Evolutionary conservation across 2,888 invertebrate genomes (phyloP).

Genomic region (Phytoseiulus persimilis): DNA sequence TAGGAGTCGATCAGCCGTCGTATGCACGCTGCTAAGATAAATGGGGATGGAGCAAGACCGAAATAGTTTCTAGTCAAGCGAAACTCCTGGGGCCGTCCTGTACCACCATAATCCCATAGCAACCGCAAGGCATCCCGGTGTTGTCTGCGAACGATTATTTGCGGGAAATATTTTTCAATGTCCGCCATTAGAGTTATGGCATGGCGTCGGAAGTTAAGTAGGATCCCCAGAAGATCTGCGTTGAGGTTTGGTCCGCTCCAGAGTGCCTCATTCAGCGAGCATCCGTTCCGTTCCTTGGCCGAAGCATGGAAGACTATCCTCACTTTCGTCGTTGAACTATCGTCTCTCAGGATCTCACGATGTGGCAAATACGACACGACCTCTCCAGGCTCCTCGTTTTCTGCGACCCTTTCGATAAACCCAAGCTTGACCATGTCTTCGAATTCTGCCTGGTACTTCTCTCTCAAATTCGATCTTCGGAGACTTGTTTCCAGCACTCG

Average conservation of each 20-base stretch:
- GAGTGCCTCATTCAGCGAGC: background rate
- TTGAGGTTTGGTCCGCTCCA: background rate
- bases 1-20: background rate
- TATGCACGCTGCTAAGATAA: background rate
- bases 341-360: background rate
- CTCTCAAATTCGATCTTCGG: no score
- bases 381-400: background rate
- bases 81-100: background rate
- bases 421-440: background rate
- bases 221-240: background rate
- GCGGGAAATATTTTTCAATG: background rate
- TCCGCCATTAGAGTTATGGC: background rate
- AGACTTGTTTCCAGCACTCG: no score
- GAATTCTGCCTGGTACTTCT: background rate
- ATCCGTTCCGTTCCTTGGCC: background rate
- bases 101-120: background rate
- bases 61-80: background rate
- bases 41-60: background rate
- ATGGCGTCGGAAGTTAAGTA: background rate
- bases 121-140: background rate
- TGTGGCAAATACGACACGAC: background rate
- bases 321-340: background rate
- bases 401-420: background rate
- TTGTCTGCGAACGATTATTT: background rate
- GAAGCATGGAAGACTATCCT: background rate